Base-by-base conservation (phyloP, 2,797 vertebrate genomes). In the Melanitta fusca region DNA sequence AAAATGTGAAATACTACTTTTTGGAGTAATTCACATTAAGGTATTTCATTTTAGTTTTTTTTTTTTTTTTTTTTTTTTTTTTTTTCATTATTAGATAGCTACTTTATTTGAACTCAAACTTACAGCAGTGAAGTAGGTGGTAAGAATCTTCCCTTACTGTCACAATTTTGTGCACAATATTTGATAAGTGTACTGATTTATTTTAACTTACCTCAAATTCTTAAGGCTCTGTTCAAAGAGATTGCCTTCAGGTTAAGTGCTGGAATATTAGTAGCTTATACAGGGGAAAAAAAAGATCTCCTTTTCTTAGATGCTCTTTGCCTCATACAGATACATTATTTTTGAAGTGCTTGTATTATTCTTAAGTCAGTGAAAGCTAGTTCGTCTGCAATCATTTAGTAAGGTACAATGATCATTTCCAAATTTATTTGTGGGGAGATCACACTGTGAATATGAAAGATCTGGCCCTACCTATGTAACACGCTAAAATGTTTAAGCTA, bases 241-340 rank as follows among this genome's bases (percentile, higher is more conserved):
- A 36, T 10, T 30, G 28, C 28, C 69, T 75, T 60, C 24, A 51
- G 32, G 27, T 80, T 80, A 75, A 70, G 30, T 70, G 51, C 34
- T 58, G 17, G 28, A 4, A 43, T 74, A 70, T 91, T 25, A 79
- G 32, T 56, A 38, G 45, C 39, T 79, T 69, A 49, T 65, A 38
- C 1, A 45, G 4, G 19, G 14, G 38, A 6, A 11, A 7, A 38
- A n/a, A 38, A n/a, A 25, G 36, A 38, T 3, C 5, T 27, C 7
- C 4, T 30, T 32, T 15, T 22, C 34, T 43, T 62, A 56, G 27
- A 49, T 36, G 58, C 22, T 77, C 11, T 72, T 51, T 85, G 32
- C 36, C 17, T 57, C 43, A 45, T 27, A 75, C 77, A 85, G 68
- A 45, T 25, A 56, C 3, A 49, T 66, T 30, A 2, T 49, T 85